Base-by-base conservation (phyloP, 2,797 vertebrate genomes). In the Philypnodon macrostomus region DNA sequence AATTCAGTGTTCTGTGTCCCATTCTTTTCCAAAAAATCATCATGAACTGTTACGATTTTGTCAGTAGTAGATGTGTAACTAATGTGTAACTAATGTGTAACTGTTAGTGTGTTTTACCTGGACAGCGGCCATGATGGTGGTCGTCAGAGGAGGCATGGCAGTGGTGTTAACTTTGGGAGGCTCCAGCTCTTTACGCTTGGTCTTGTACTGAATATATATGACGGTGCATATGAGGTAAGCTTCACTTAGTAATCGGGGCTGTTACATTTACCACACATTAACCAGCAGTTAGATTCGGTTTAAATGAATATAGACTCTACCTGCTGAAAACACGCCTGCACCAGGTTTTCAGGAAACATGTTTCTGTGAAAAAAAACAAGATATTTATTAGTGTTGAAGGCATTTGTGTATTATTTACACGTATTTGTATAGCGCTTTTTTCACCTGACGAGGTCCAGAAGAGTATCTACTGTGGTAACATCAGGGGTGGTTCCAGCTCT, bases 311-410 rank as follows among this genome's bases (percentile, higher is more conserved):
- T 7, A 5, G 4, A 6, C 66, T 64, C 80, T 87, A 99, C 97
- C 92, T 98, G 96, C 67, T 98, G 94, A 76, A 99, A 99, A 87
- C 96, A 97, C 69, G 97, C 96, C 75, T 99, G 97, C 27, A 98
- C 89, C 54, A 98, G 88, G 61, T 98, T 99, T 83, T 99, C 97
- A 32, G 97, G 97, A 70, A 99, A 98, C 96, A 98, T 97, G 73
- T 99, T 98, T 83, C 97, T 99, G 84, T 85, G 57, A 53, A 80
- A 53, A 41, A 26, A 13, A 15, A 15, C 3, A 23, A 41, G 7
- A n/a, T 2, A 23, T 2, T 6, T 17, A 12, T 18, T 19, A 12
- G 5, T 4, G 17, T 10, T 11, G 1, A 26, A 41, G 14, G n/a
- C n/a, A n/a, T n/a, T n/a, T n/a, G n/a, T n/a, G n/a, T n/a, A n/a